Percentiles rank a stretch among this genome's conserved stretches.
Evolutionary conservation across 2,888 invertebrate genomes (phyloP).

Genomic region (Vesta saturnalis): DNA sequence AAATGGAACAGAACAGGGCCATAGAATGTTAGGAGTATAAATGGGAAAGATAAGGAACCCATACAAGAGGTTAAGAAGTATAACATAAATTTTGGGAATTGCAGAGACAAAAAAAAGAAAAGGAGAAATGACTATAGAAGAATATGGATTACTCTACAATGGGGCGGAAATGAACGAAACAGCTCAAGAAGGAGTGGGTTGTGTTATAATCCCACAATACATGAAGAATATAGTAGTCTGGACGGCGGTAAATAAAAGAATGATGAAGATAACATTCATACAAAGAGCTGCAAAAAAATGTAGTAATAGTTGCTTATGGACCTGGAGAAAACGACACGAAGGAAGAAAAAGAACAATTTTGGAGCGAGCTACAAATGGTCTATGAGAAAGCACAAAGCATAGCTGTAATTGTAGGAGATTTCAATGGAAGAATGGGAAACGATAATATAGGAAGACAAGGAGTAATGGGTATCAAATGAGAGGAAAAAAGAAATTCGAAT

Average conservation of each 20-base stretch:
- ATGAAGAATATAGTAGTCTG: background rate
- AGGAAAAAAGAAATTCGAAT: no score
- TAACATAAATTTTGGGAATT: background rate
- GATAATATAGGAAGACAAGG: no score
- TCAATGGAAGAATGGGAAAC: background rate
- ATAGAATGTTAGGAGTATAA: background rate
- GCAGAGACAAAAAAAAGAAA: background rate
- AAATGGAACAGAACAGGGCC: background rate
- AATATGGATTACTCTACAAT: background rate
- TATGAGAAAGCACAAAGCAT: background rate
- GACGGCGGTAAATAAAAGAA: background rate
- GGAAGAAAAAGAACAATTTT: background rate
- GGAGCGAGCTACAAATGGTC: background rate
- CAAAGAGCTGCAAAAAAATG: background rate
- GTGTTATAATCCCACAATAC: background rate
- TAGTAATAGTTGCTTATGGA: background rate
- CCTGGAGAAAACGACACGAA: background rate
- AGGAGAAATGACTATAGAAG: background rate
- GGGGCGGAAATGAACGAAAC: background rate
- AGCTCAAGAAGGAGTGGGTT: background rate
- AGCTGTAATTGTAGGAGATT: background rate
- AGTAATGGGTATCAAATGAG: no score
- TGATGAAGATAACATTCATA: background rate
- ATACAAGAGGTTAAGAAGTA: background rate
- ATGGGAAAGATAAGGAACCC: background rate